Conservation (phyloP, 2,797 vertebrate species). For the Knipowitschia caucasica region DNA sequence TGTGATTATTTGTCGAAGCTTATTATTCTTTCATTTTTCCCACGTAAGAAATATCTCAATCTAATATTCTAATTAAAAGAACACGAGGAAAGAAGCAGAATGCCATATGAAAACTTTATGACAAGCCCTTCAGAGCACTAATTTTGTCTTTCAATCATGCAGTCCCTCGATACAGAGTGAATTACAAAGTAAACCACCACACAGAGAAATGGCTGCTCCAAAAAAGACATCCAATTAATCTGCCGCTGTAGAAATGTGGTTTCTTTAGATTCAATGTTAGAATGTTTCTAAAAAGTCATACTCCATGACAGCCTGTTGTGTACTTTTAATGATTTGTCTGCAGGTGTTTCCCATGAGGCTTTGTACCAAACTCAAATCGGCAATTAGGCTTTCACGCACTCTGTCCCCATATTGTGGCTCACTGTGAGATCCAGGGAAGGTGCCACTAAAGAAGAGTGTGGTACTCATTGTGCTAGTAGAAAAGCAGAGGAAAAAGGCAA, state of each 20-base stretch:
- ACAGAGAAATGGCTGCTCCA: slow-evolving; percentile 28
- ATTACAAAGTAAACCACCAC: slow-evolving; percentile 4
- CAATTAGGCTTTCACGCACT: slow-evolving; percentile 10
- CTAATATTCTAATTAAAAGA: slow-evolving; percentile 11
- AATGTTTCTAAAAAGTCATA: slow-evolving; percentile 48
- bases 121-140: slow-evolving; percentile 15
- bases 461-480: background rate
- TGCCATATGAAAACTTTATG: slow-evolving; percentile 24
- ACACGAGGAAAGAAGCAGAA: slow-evolving; percentile 13
- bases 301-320: slow-evolving; percentile 37
- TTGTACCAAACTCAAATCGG: slow-evolving; percentile 27
- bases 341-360: slow-evolving; percentile 43
- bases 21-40: slow-evolving; percentile 3
- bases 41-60: slow-evolving; percentile 11
- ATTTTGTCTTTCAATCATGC: slow-evolving; percentile 31
- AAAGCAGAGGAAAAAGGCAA: background rate
- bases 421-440: background rate
- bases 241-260: slow-evolving; percentile 41
- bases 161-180: slow-evolving; percentile 17
- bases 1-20: slow-evolving; percentile 17
- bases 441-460: background rate
- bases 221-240: slow-evolving; percentile 44
- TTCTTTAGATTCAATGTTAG: slow-evolving; percentile 59
- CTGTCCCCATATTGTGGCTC: background rate
- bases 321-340: slow-evolving; percentile 40